These are phyloP conservation scores for Drosophila histrio DNA, from an alignment of 2,888 invertebrate species.

Conservation along the genomic window DNA sequence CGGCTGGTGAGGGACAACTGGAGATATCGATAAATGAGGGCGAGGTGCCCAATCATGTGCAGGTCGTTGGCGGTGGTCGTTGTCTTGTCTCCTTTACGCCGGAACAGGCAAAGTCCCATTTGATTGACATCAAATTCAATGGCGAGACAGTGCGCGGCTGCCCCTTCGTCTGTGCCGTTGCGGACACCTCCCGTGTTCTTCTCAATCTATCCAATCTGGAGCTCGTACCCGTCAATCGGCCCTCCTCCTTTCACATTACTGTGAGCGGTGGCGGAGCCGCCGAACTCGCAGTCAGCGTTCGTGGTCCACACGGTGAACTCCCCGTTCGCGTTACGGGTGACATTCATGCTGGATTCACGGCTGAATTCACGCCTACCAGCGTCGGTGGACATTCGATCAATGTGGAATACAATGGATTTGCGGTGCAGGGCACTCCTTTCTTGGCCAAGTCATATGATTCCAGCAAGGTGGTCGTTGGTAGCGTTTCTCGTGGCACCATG, in stretches of 20 bases:
- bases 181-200: constrained; percentile 91
- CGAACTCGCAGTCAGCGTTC: constrained; percentile 94
- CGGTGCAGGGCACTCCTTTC: constrained; percentile 95
- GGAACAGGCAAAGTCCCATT: constrained; percentile 94
- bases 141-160: constrained; percentile 96
- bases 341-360: constrained; percentile 93
- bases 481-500: constrained; percentile 92
- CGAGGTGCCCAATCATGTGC: constrained; percentile 99
- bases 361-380: constrained; percentile 95
- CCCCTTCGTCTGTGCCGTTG: constrained; percentile 94
- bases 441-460: constrained; percentile 97
- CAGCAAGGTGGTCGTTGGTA: constrained; percentile 92
- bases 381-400: constrained; percentile 97
- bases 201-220: constrained; percentile 91
- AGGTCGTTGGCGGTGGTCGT: constrained; percentile 97
- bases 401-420: constrained; percentile 95
- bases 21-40: constrained; percentile 99
- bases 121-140: constrained; percentile 98
- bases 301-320: constrained; percentile 93
- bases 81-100: constrained; percentile 98
- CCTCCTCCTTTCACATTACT: constrained; percentile 91
- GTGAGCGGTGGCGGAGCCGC: constrained; percentile 90
- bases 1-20: constrained; percentile 99
- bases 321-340: constrained; percentile 96
- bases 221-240: constrained; percentile 92